Evolutionary conservation across 2,888 invertebrate species (phyloP).

Genomic region (Aquatica leii): DNA sequence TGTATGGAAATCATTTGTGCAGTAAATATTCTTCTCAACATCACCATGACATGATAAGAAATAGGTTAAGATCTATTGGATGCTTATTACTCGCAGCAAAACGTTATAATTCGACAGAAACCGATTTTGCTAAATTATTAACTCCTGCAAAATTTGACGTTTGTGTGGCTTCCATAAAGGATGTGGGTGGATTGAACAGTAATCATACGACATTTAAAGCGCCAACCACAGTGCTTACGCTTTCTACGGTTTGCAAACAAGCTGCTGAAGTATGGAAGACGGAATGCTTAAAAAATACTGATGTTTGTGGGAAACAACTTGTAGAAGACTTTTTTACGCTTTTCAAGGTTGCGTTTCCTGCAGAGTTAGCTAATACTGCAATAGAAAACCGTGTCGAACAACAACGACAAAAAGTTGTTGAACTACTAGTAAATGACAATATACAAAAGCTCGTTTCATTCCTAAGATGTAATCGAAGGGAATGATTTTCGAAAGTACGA

Average conservation of each 20-base stretch:
- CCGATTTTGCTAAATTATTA: neutral
- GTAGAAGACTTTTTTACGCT: slow-evolving; percentile 1
- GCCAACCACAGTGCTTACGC: neutral
- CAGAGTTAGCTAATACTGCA: neutral
- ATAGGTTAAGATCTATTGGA: neutral
- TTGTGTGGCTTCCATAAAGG: neutral
- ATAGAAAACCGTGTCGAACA: slow-evolving; percentile 8
- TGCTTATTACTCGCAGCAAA: neutral
- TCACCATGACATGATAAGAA: slow-evolving; percentile 5
- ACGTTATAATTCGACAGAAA: neutral
- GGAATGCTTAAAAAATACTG: slow-evolving; percentile 5
- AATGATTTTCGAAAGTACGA: neutral
- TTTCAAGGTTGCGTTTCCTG: neutral
- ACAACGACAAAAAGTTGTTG: slow-evolving; percentile 6
- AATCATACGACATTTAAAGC: neutral
- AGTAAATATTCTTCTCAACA: neutral
- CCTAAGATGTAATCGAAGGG: neutral
- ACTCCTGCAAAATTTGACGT: neutral
- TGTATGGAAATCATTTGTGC: neutral
- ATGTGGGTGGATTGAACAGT: neutral
- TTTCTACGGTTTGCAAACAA: slow-evolving; percentile 4
- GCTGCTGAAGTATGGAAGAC: slow-evolving; percentile 2
- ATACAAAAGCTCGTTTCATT: neutral
- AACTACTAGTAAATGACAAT: neutral
- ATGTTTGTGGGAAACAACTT: neutral